A percentile compares a stretch with the other conserved stretches of the same genome.
Conservation (phyloP, 2,888 invertebrate genomes). For the Timandra comae region DNA sequence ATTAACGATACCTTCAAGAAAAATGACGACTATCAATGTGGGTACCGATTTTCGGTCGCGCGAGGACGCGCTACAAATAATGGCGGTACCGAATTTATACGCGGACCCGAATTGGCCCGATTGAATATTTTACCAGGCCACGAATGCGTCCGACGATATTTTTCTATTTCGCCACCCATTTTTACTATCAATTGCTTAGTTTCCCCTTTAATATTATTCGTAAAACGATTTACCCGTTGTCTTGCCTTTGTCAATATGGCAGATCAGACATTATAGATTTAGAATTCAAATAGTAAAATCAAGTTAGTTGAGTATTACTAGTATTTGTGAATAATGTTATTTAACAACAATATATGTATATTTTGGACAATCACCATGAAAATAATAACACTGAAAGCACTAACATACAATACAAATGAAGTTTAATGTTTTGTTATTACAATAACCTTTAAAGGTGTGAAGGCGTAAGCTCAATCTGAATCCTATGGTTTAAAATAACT, state of each 20-base stretch:
- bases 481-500: constrained; percentile 68
- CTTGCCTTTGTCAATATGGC: constrained; percentile 22
- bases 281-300: not conserved
- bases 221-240: constrained; percentile 36
- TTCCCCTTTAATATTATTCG: constrained; percentile 70
- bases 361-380: too few relatives aligned
- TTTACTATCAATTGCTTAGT: constrained; percentile 75
- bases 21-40: constrained; percentile 74
- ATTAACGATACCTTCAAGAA: constrained; percentile 74
- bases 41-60: constrained; percentile 71
- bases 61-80: constrained; percentile 72
- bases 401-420: constrained; percentile 7
- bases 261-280: not conserved
- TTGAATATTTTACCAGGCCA: constrained; percentile 76
- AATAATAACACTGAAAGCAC: too few relatives aligned
- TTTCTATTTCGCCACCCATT: constrained; percentile 73
- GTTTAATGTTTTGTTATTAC: constrained; percentile 31
- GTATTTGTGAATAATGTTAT: not conserved
- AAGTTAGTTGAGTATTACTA: not conserved
- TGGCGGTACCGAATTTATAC: constrained; percentile 71
- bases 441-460: constrained; percentile 75
- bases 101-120: constrained; percentile 73
- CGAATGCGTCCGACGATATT: constrained; percentile 71
- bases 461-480: constrained; percentile 63
- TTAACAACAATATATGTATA: too few relatives aligned